Evolutionary conservation across 2,888 invertebrate species (phyloP), one percentile per base, ranked within the genome.

Genomic region (Pyrocoelia pectoralis): DNA sequence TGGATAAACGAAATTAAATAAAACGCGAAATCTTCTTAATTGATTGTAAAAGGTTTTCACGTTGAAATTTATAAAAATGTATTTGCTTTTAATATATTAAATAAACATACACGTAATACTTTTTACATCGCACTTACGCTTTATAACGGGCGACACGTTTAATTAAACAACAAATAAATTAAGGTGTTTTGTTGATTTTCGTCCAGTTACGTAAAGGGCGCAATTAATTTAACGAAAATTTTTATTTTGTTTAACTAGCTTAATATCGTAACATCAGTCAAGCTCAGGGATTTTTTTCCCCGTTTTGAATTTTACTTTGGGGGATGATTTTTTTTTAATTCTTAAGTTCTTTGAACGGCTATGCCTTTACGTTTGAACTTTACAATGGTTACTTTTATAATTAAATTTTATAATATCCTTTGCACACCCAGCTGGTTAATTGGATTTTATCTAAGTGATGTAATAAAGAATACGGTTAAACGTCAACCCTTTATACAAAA

Each of bases 321-420:
- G 46, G 46, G 17, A 46, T 17, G 55, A 17, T 29, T 43, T 43
- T 28, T 56, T 56, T 46, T 28, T 43, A 28, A 29, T 46, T 38
- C 48, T 56, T 28, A 54, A 19, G 41, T 41, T 57, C 56, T 57
- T 57, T 57, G 56, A 56, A 33, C 56, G 48, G 17, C 46, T 46
- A 46, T 46, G 46, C 46, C 46, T 46, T 46, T 46, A 46, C 52
- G 58, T 55, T 58, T 51, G 53, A 59, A 57, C 57, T 67, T 67
- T 68, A 65, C 61, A 66, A 61, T 65, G 68, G 68, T 66, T 67
- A 71, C 70, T 72, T 72, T 72, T 72, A 65, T 72, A 72, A 72
- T 71, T 72, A 72, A 72, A 71, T 71, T 72, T 70, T 72, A 72
- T 72, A 71, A 71, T 71, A 71, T 70, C 71, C 71, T 72, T 70